Evolutionary conservation across 1,140 invertebrate species (phyloP).

Genomic region (Nymphalis io): DNA sequence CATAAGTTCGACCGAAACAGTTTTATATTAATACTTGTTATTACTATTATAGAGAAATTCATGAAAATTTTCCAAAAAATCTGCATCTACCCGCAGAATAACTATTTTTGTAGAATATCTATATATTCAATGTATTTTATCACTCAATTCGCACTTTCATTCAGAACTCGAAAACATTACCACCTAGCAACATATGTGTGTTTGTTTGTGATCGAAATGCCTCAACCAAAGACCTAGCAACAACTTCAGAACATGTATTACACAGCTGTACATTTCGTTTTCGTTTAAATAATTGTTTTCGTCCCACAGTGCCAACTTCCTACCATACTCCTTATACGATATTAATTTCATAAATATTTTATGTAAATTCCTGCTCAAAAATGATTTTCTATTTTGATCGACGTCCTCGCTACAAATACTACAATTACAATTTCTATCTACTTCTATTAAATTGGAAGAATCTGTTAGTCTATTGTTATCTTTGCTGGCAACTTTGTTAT

Average conservation of each 20-base stretch:
- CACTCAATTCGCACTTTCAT: background rate
- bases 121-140: too few relatives aligned
- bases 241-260: constrained; percentile 65
- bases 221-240: constrained; percentile 72
- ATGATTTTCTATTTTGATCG: constrained; percentile 43
- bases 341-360: constrained; percentile 63
- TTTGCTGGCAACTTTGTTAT: constrained; percentile 44
- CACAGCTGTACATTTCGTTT: constrained; percentile 65
- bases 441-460: constrained; percentile 60
- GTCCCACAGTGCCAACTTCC: constrained; percentile 61
- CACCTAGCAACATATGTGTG: constrained; percentile 35
- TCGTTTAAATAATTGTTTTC: constrained; percentile 66
- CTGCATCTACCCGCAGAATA: constrained; percentile 3
- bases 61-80: constrained; percentile 10
- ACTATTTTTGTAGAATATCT: background rate
- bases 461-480: constrained; percentile 36
- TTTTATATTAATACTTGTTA: background rate
- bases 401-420: constrained; percentile 63
- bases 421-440: constrained; percentile 68
- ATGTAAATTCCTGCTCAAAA: constrained; percentile 52
- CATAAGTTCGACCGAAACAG: background rate
- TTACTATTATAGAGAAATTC: background rate
- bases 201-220: constrained; percentile 69
- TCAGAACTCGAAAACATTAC: background rate
- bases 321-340: constrained; percentile 53